A percentile compares a stretch with the other conserved stretches of the same genome.
phyloP scores from a whole-genome alignment of 2,888 invertebrate species.

The Thereva unica region DNA sequence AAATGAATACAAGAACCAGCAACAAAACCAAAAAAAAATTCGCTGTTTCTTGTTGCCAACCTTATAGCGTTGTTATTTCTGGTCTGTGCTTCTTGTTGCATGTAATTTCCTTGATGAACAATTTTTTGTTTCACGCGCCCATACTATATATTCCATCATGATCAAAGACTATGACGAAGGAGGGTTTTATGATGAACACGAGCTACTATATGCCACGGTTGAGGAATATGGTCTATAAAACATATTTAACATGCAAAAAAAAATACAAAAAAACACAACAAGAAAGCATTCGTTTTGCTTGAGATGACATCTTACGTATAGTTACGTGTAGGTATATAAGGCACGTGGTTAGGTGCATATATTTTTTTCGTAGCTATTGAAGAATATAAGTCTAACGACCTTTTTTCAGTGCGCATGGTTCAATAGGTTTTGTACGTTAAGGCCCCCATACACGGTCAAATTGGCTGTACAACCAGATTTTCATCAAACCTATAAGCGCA shows the following conservation, averaged over 20 bases:
- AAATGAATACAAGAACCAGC: background rate
- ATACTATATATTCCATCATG: conserved; percentile 15
- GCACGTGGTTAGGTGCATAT: conserved; percentile 21
- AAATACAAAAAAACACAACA: background rate
- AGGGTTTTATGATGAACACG: conserved; percentile 1
- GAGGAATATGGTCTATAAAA: too few relatives aligned
- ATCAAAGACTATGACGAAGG: conserved; percentile 16
- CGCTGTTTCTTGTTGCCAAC: background rate
- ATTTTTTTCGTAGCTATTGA: too few relatives aligned
- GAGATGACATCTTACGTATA: conserved; percentile 5
- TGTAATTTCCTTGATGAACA: conserved; percentile 25
- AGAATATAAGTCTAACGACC: conserved; percentile 7
- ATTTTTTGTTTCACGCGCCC: background rate
- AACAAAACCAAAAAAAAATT: too few relatives aligned
- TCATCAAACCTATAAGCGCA: too few relatives aligned
- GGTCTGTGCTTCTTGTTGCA: conserved; percentile 19
- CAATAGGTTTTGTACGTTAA: background rate
- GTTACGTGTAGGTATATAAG: conserved; percentile 7
- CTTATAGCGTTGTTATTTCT: conserved; percentile 8
- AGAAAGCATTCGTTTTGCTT: conserved; percentile 28
- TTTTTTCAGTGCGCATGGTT: conserved; percentile 1
- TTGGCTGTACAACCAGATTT: too few relatives aligned
- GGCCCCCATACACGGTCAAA: too few relatives aligned
- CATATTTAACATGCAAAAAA: too few relatives aligned
- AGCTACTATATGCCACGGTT: background rate